These are phyloP conservation scores for Latheticus oryzae DNA, from an alignment of 2,888 invertebrate species.

Conservation along the genomic window DNA sequence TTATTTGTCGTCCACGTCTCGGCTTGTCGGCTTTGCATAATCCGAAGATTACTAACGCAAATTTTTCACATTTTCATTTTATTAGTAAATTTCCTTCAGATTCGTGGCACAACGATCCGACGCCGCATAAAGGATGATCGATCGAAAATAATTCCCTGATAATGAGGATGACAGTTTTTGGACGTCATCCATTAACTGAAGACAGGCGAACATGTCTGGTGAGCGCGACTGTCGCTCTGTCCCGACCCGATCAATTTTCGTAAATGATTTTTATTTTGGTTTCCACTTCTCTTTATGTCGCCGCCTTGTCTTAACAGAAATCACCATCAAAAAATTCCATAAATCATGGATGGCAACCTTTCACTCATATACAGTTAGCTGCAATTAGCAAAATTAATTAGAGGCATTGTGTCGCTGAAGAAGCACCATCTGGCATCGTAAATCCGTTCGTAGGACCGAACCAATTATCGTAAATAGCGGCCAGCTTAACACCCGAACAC, in stretches of 20 bases:
- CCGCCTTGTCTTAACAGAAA: constrained; percentile 39
- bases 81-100: too few species aligned
- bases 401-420: constrained; percentile 28
- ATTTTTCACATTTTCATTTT: constrained; percentile 20
- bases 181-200: constrained; percentile 58
- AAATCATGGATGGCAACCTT: constrained; percentile 18
- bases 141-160: constrained; percentile 58
- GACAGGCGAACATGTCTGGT: constrained; percentile 58
- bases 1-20: constrained; percentile 25
- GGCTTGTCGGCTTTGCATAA: constrained; percentile 32
- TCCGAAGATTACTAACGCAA: constrained; percentile 23
- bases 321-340: constrained; percentile 15
- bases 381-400: constrained; percentile 41
- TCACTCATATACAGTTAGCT: constrained; percentile 30
- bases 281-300: constrained; percentile 44
- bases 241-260: constrained; percentile 59
- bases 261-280: constrained; percentile 57
- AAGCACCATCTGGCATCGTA: constrained; percentile 32
- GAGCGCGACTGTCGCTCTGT: constrained; percentile 52
- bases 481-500: constrained; percentile 25
- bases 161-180: constrained; percentile 60
- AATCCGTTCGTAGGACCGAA: constrained; percentile 20
- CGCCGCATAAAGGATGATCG: constrained; percentile 57
- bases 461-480: constrained; percentile 30
- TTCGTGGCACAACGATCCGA: constrained; percentile 1